These are phyloP conservation scores for Drosophila repleta DNA, from an alignment of 1,140 invertebrate species.

Conservation along the genomic window DNA sequence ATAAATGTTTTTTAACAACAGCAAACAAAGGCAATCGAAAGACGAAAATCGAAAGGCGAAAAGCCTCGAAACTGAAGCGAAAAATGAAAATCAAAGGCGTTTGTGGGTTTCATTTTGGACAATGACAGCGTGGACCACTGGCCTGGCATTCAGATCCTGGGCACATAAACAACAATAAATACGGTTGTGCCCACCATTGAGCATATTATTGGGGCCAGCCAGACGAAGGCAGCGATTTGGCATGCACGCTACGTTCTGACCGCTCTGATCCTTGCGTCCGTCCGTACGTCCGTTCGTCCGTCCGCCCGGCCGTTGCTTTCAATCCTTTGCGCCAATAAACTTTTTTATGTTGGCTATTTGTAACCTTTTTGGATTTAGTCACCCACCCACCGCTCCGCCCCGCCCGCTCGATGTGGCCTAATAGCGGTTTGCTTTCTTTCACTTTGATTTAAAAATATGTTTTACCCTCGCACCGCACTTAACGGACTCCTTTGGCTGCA, in stretches of 20 bases:
- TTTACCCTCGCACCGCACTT: constrained; percentile 47
- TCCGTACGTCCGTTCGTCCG: constrained; percentile 36
- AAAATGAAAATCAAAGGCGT: constrained; percentile 64
- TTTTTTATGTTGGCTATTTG: constrained; percentile 81
- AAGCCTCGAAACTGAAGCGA: constrained; percentile 47
- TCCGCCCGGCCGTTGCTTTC: constrained; percentile 59
- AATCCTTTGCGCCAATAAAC: constrained; percentile 80
- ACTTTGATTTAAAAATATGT: constrained; percentile 82
- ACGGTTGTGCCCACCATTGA: constrained; percentile 65
- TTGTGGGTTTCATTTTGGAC: constrained; percentile 52
- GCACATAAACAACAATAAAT: constrained; percentile 79
- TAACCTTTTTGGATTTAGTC: constrained; percentile 74
- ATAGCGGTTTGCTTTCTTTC: constrained; percentile 67
- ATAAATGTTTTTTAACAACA: constrained; percentile 82
- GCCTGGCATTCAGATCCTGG: constrained; percentile 43
- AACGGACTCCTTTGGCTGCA: constrained; percentile 10
- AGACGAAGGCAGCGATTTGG: constrained; percentile 56
- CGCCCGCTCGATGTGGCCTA: constrained; percentile 58
- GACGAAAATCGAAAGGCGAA: constrained; percentile 19
- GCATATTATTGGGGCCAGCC: constrained; percentile 60
- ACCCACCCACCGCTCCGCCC: constrained; percentile 2
- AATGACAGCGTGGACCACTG: constrained; percentile 20
- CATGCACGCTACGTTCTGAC: constrained; percentile 59
- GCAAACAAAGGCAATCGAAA: constrained; percentile 75
- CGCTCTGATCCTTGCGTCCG: constrained; percentile 2